Conservation (phyloP, 2,888 invertebrate genomes). For the Eulithis testata region DNA sequence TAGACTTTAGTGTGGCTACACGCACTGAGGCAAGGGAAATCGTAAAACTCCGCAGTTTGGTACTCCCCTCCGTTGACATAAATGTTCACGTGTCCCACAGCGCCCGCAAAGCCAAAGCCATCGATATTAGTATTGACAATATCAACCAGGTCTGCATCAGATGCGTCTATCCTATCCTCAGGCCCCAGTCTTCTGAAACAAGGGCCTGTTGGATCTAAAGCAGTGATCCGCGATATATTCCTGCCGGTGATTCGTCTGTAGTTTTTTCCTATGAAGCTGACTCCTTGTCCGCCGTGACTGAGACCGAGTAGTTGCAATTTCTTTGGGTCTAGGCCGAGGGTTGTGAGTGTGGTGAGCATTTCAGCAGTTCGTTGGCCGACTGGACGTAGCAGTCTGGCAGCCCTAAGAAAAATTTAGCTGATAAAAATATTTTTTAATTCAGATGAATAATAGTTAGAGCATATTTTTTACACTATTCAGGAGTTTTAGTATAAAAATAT, state of each 20-base stretch:
- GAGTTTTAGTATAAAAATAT: no score
- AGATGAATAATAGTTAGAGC: no score
- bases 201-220: slow-evolving; percentile 46
- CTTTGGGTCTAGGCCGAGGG: slow-evolving; percentile 41
- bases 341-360: slow-evolving; percentile 42
- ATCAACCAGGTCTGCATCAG: slow-evolving; percentile 47
- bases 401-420: slow-evolving; percentile 15
- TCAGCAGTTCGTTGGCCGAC: slow-evolving; percentile 43
- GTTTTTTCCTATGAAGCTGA: slow-evolving; percentile 45
- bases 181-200: slow-evolving; percentile 46
- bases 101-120: slow-evolving; percentile 43
- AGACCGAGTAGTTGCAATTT: slow-evolving; percentile 43
- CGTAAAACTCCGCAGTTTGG: slow-evolving; percentile 38
- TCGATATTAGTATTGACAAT: slow-evolving; percentile 46
- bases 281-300: slow-evolving; percentile 46
- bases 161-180: slow-evolving; percentile 43
- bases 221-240: slow-evolving; percentile 43
- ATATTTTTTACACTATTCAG: no score
- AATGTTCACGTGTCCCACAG: slow-evolving; percentile 48
- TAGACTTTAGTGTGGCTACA: slow-evolving; percentile 45
- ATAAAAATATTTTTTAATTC: no score
- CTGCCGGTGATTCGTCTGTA: slow-evolving; percentile 41
- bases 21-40: slow-evolving; percentile 36
- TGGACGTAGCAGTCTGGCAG: slow-evolving; percentile 38
- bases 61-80: slow-evolving; percentile 53